Percentiles rank a stretch among this genome's conserved stretches.
Conservation (phyloP, 2,888 invertebrate species). For the Perizoma flavofasciatum region DNA sequence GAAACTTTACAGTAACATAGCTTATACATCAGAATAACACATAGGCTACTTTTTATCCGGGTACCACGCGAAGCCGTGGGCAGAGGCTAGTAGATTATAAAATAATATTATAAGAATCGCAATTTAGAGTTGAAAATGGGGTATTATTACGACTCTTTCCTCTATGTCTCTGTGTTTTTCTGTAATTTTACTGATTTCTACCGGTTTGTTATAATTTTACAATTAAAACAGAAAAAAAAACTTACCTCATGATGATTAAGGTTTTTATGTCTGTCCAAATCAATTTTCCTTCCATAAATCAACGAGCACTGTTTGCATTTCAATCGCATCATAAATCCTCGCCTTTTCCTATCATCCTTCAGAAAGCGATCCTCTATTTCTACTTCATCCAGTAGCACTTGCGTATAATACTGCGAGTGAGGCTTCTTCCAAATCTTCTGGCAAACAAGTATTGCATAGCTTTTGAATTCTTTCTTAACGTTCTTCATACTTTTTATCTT, state of each 20-base stretch:
- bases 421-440: constrained; percentile 19
- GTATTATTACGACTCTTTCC: too few species aligned
- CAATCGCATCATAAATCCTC: constrained; percentile 14
- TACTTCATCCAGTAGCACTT: constrained; percentile 25
- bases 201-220: too few species aligned
- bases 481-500: constrained; percentile 14
- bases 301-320: constrained; percentile 26
- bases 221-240: too few species aligned
- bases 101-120: too few species aligned
- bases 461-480: constrained; percentile 23
- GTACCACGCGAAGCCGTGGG: too few species aligned
- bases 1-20: too few species aligned
- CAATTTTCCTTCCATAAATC: constrained; percentile 31
- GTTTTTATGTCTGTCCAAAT: constrained; percentile 37
- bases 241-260: constrained; percentile 39
- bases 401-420: constrained; percentile 16
- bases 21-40: too few species aligned
- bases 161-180: too few species aligned
- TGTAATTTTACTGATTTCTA: too few species aligned
- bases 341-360: constrained; percentile 34
- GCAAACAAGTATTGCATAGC: constrained; percentile 13
- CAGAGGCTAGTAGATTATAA: too few species aligned
- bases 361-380: constrained; percentile 36
- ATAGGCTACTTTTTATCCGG: too few species aligned
- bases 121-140: too few species aligned